Conservation (phyloP, 2,888 invertebrate species). For the Phyllotreta cruciferae region DNA sequence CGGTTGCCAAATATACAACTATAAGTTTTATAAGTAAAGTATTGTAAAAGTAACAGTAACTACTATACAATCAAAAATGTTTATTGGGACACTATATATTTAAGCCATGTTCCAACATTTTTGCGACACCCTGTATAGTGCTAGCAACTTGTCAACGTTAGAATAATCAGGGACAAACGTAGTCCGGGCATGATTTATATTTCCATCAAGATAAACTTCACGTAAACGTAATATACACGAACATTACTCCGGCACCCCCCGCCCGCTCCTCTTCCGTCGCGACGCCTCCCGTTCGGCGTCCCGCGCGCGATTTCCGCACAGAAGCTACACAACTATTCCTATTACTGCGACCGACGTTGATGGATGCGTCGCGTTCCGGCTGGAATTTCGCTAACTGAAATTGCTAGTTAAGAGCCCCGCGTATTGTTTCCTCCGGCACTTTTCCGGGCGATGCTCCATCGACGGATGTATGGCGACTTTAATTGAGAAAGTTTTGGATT, state of each 20-base stretch:
- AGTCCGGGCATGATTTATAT: slow-evolving; percentile 16
- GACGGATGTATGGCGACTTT: too few species aligned
- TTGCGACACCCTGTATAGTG: too few species aligned
- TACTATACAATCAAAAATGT: too few species aligned
- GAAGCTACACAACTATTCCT: slow-evolving; percentile 34
- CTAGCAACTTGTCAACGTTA: slow-evolving; percentile 5
- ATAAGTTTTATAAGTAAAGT: too few species aligned
- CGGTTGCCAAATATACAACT: too few species aligned
- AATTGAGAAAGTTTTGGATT: too few species aligned
- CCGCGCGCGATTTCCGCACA: slow-evolving; percentile 3
- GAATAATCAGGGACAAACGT: slow-evolving; percentile 14
- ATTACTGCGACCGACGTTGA: slow-evolving; percentile 41
- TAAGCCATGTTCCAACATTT: too few species aligned
- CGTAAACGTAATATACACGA: slow-evolving; percentile 19
- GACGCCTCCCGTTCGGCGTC: not conserved
- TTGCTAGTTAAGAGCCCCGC: too few species aligned
- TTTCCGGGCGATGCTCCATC: too few species aligned
- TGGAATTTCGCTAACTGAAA: slow-evolving; percentile 30
- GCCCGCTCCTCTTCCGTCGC: not conserved
- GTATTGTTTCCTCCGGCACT: too few species aligned
- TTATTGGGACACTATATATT: too few species aligned
- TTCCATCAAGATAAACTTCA: slow-evolving; percentile 23
- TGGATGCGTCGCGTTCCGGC: slow-evolving; percentile 39
- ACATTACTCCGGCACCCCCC: slow-evolving; percentile 25
- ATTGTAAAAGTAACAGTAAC: too few species aligned